Evolutionary conservation across 2,888 invertebrate genomes (phyloP), one percentile per base, ranked within the genome.

Genomic region (Buathra laborator): DNA sequence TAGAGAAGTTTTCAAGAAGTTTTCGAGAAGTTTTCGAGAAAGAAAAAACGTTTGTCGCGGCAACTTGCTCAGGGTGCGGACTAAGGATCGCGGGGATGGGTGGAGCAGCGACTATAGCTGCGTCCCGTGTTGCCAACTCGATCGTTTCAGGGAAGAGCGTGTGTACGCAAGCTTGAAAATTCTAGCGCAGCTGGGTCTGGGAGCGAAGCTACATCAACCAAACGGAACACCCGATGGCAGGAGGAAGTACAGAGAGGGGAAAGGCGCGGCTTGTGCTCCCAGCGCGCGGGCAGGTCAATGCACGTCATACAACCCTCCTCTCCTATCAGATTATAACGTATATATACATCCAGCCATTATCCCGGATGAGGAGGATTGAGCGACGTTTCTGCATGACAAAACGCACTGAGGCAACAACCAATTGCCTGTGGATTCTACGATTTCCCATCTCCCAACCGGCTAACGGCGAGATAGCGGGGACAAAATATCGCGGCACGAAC

Each of bases 91-190:
- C 46, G 70, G n/a, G 16, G 62, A 14, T 32, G 62, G 62, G 6
- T 9, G 62, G 24, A 24, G 24, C n/a, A 62, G 62, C n/a, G 7
- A 9, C 6, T 37, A 32, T 29, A 16, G 29, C 32, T 62, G 62
- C 53, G 44, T 85, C 79, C 85, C 51, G 76, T 68, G 85, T 85
- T 85, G 85, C 85, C 85, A 85, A 80, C 46, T 83, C 83, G 78
- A 72, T 71, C 77, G 78, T 82, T 85, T 85, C 85, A 85, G 85
- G 85, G 80, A 80, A 77, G 74, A 56, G 59, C 51, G n/a, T 14
- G 14, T 14, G 62, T 62, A 62, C 62, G 62, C 62, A 64, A 84
- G 85, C 85, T 85, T 83, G 81, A 76, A 83, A 83, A 85, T 78
- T 81, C 81, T 78, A 76, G 79, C 64, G 75, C 74, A 66, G 66